These are phyloP conservation scores for Serripes groenlandicus DNA, from an alignment of 2,888 invertebrate species.

Conservation along the genomic window DNA sequence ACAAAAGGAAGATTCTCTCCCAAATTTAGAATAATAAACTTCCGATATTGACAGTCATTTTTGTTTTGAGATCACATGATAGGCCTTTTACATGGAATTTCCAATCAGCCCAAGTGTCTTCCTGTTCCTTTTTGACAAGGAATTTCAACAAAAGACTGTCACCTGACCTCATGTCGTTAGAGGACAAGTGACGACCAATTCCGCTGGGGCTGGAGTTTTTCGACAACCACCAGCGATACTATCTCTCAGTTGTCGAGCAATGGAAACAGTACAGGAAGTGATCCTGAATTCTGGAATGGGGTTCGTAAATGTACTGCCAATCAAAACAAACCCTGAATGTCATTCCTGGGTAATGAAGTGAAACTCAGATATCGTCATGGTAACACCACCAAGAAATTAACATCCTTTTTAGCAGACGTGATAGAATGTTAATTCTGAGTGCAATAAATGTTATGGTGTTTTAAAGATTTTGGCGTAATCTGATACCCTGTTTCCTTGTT, in stretches of 20 bases:
- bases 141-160: not conserved
- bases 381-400: slow-evolving; percentile 11
- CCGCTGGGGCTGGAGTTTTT: not conserved
- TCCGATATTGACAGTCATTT: slow-evolving; percentile 17
- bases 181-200: not conserved
- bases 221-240: slow-evolving; percentile 5
- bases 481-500: not conserved
- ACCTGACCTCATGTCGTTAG: not conserved
- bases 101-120: slow-evolving; percentile 5
- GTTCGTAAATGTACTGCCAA: slow-evolving; percentile 16
- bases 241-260: not conserved
- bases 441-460: slow-evolving; percentile 9
- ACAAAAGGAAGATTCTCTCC: not conserved
- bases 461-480: slow-evolving; percentile 1
- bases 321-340: slow-evolving; percentile 17
- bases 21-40: slow-evolving; percentile 2
- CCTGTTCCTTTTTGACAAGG: not conserved
- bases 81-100: slow-evolving; percentile 3
- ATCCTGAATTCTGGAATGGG: not conserved
- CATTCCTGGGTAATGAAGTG: slow-evolving; percentile 17
- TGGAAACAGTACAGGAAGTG: slow-evolving; percentile 8
- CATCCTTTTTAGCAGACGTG: slow-evolving; percentile 7
- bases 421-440: not conserved
- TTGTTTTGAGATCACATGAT: slow-evolving; percentile 4
- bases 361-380: slow-evolving; percentile 19